Evolutionary conservation across 2,888 invertebrate genomes (phyloP).

Genomic region (Hoplodrina ambigua): DNA sequence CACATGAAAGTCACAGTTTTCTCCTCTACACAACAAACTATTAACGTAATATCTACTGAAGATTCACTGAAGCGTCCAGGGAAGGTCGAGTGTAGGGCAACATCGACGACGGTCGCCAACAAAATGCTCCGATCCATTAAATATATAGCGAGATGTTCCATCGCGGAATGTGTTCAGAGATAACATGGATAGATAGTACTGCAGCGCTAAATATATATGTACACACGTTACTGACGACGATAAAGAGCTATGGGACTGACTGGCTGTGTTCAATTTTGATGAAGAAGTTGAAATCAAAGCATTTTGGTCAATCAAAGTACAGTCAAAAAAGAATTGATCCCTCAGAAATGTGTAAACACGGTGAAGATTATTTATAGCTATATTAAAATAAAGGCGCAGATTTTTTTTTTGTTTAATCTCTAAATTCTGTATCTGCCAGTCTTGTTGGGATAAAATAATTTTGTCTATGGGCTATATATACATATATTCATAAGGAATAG

Average conservation of each 20-base stretch:
- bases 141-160: conserved; percentile 45
- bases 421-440: too few relatives aligned
- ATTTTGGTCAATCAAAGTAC: too few relatives aligned
- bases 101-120: conserved; percentile 50
- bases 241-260: conserved; percentile 2
- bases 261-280: background rate
- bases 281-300: background rate
- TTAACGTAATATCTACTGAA: conserved; percentile 23
- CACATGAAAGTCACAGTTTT: conserved; percentile 8
- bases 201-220: conserved; percentile 42
- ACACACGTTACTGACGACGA: conserved; percentile 9
- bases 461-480: too few relatives aligned
- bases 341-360: too few relatives aligned
- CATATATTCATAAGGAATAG: too few relatives aligned
- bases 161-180: conserved; percentile 38
- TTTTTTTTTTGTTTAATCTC: too few relatives aligned
- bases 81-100: conserved; percentile 63
- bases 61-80: conserved; percentile 22
- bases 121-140: conserved; percentile 50
- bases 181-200: conserved; percentile 43
- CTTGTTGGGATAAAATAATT: too few relatives aligned
- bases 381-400: too few relatives aligned
- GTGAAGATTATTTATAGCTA: background rate
- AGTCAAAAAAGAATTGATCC: too few relatives aligned
- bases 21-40: conserved; percentile 19